These are phyloP conservation scores for Leptonema lineaticorne DNA, from an alignment of 1,140 invertebrate species.

Conservation along the genomic window DNA sequence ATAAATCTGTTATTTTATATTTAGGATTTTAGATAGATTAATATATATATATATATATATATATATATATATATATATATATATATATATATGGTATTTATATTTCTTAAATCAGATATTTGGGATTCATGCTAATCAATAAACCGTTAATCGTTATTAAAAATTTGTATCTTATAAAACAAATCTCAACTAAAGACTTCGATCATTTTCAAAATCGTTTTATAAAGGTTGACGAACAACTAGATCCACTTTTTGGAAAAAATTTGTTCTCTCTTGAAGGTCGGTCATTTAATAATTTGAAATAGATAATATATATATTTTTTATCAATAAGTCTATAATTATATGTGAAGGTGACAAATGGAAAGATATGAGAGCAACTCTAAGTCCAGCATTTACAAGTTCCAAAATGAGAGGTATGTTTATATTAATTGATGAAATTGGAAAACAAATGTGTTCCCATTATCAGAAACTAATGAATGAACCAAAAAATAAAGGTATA, in stretches of 20 bases:
- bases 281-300: too few species aligned
- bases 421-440: constrained; percentile 48
- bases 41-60: neutral
- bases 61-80: too few species aligned
- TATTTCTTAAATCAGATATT: constrained; percentile 47
- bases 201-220: constrained; percentile 59
- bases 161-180: constrained; percentile 59
- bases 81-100: too few species aligned
- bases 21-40: too few species aligned
- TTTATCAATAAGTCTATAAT: neutral
- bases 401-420: constrained; percentile 55
- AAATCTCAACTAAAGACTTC: constrained; percentile 60
- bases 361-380: constrained; percentile 54
- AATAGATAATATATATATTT: constrained; percentile 28
- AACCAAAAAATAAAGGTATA: constrained; percentile 5
- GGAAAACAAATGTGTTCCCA: constrained; percentile 39
- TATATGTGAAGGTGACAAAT: constrained; percentile 45
- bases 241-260: constrained; percentile 53
- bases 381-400: constrained; percentile 56
- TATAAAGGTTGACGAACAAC: constrained; percentile 44
- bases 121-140: constrained; percentile 52
- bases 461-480: constrained; percentile 34
- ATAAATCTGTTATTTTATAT: neutral
- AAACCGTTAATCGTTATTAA: constrained; percentile 53
- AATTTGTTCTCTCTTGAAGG: constrained; percentile 50